Evolutionary conservation across 1,140 invertebrate species (phyloP).

Genomic region (Drosophila nikananu): DNA sequence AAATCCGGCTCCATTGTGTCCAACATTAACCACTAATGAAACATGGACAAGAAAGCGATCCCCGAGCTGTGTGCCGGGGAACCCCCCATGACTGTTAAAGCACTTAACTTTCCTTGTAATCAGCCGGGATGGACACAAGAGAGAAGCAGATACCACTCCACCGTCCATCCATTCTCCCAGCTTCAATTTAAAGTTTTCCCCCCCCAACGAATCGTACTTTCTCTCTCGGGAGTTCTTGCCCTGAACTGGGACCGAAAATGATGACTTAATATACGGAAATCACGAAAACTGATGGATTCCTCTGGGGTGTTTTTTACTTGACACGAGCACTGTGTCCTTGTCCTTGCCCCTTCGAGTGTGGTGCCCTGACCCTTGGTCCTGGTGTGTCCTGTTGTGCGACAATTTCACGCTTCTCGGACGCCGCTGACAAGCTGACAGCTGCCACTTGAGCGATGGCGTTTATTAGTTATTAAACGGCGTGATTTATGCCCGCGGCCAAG

Average conservation of each 20-base stretch:
- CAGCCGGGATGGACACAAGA: slow-evolving; percentile 18
- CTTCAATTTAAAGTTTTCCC: slow-evolving; percentile 58
- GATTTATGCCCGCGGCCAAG: slow-evolving; percentile 61
- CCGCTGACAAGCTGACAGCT: slow-evolving; percentile 71
- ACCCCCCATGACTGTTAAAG: slow-evolving; percentile 14
- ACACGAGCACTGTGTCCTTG: slow-evolving; percentile 43
- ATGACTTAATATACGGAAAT: slow-evolving; percentile 79
- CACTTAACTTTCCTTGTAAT: slow-evolving; percentile 49
- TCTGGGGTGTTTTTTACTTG: slow-evolving; percentile 74
- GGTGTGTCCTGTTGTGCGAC: slow-evolving; percentile 40
- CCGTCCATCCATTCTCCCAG: slow-evolving; percentile 11
- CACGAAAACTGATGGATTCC: slow-evolving; percentile 76
- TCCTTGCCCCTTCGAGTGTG: background rate
- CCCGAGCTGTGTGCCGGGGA: background rate
- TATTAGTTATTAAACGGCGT: slow-evolving; percentile 81
- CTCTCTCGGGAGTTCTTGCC: slow-evolving; percentile 30
- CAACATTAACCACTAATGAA: slow-evolving; percentile 55
- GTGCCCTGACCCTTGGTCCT: slow-evolving; percentile 14
- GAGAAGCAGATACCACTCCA: background rate
- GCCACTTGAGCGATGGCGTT: slow-evolving; percentile 70
- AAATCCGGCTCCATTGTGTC: slow-evolving; percentile 20
- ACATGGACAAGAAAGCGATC: slow-evolving; percentile 33
- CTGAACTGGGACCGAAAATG: slow-evolving; percentile 58
- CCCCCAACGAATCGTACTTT: slow-evolving; percentile 21
- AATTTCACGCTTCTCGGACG: slow-evolving; percentile 67